A percentile compares a stretch with the other conserved stretches of the same genome.
phyloP scores from a whole-genome alignment of 1,140 invertebrate species.

The Caenorhabditis remanei region DNA sequence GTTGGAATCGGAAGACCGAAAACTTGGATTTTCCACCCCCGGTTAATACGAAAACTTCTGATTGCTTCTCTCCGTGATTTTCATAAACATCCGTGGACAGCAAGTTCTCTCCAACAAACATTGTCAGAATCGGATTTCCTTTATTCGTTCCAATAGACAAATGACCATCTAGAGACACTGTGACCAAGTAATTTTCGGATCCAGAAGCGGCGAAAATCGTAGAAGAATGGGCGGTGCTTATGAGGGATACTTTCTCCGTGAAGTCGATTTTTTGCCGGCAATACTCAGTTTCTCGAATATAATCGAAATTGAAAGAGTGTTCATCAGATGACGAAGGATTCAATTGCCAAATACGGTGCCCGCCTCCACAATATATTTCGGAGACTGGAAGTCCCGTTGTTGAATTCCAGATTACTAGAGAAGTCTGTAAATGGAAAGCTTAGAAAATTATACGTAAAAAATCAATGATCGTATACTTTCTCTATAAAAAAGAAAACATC shows the following conservation, averaged over 20 bases:
- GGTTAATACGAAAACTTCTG: neutral
- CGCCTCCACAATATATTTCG: conserved; percentile 12
- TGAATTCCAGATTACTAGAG: conserved; percentile 22
- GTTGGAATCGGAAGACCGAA: neutral
- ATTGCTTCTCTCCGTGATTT: neutral
- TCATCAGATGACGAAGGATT: neutral
- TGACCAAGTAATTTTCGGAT: neutral
- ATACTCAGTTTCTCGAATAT: neutral
- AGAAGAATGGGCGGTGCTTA: neutral
- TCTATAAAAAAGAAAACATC: neutral
- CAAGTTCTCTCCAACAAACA: conserved; percentile 21
- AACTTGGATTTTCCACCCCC: conserved; percentile 31
- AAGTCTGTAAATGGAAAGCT: neutral
- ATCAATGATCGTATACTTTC: neutral
- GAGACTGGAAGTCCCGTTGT: neutral
- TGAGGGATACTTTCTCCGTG: neutral
- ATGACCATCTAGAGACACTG: conserved; percentile 34
- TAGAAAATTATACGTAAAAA: neutral
- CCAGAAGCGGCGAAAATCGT: conserved; percentile 3
- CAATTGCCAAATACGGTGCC: neutral
- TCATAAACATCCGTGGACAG: conserved; percentile 1
- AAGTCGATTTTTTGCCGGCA: conserved; percentile 19
- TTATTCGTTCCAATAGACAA: neutral
- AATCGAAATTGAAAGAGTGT: neutral
- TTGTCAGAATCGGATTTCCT: neutral